Conservation (phyloP, 2,888 invertebrate species). For the Plebejus argus region DNA sequence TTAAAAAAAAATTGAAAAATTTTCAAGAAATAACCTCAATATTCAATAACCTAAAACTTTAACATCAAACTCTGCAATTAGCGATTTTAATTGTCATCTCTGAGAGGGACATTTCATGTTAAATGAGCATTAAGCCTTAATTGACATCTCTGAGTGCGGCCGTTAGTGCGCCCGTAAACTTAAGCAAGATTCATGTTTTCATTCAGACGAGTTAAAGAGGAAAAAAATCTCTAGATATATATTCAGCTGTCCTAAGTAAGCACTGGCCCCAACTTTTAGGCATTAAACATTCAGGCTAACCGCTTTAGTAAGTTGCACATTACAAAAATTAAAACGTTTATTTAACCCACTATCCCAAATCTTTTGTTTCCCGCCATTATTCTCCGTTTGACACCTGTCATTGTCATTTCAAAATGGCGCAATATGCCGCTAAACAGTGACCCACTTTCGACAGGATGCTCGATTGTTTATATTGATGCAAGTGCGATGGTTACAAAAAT, state of each 20-base stretch:
- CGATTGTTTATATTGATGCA: constrained; percentile 17
- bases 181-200: no score
- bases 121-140: no score
- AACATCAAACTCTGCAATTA: no score
- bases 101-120: no score
- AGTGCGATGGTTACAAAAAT: constrained; percentile 8
- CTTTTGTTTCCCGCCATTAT: constrained; percentile 59
- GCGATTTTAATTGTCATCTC: no score
- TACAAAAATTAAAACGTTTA: constrained; percentile 37
- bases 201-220: no score
- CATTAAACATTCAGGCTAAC: not conserved
- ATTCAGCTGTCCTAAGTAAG: not conserved
- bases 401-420: constrained; percentile 44
- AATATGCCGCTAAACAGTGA: constrained; percentile 11
- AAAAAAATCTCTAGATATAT: no score
- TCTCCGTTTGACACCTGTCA: constrained; percentile 53
- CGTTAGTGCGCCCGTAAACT: no score
- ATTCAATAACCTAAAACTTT: no score
- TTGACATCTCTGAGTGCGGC: no score
- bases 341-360: constrained; percentile 59
- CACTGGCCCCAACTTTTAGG: not conserved
- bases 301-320: not conserved
- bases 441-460: constrained; percentile 16
- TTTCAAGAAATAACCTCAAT: no score
- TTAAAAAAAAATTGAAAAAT: no score